Percentiles rank a stretch among this genome's conserved stretches.
Conservation (phyloP, 1,140 invertebrate species). For the Aphaenogaster ashmeadi region DNA sequence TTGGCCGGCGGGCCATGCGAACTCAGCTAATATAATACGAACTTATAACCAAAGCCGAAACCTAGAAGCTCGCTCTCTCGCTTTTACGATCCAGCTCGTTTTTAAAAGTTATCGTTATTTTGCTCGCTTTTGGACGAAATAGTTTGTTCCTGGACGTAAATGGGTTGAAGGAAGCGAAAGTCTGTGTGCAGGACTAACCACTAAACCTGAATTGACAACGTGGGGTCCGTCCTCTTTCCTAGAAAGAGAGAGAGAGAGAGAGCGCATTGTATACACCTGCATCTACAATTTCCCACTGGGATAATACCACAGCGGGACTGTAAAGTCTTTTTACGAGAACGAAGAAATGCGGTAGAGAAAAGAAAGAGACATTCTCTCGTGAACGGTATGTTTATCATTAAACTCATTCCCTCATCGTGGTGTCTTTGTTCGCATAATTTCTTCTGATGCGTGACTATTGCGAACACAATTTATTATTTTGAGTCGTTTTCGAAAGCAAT, state of each 20-base stretch:
- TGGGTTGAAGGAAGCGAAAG: conserved; percentile 58
- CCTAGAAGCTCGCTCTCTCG: conserved; percentile 83
- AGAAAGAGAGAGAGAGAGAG: background rate
- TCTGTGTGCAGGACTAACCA: conserved; percentile 43
- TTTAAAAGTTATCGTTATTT: conserved; percentile 86
- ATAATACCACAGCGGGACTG: conserved; percentile 26
- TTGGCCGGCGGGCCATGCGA: conserved; percentile 82
- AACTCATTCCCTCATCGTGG: conserved; percentile 10
- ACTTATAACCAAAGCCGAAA: conserved; percentile 86
- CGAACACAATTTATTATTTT: background rate
- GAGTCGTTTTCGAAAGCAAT: background rate
- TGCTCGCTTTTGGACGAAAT: conserved; percentile 83
- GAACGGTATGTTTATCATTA: background rate
- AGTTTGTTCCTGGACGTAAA: conserved; percentile 75
- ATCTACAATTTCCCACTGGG: conserved; percentile 27
- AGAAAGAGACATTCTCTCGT: background rate
- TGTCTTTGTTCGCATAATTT: background rate
- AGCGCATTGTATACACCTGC: background rate
- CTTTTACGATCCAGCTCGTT: conserved; percentile 86
- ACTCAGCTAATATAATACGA: conserved; percentile 86
- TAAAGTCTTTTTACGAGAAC: conserved; percentile 59
- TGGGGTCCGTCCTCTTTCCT: background rate
- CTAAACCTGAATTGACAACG: conserved; percentile 58
- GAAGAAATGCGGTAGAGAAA: background rate
- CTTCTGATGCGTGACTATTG: background rate